Conservation (phyloP, 2,888 invertebrate species). For the Nomada ruficornis region DNA sequence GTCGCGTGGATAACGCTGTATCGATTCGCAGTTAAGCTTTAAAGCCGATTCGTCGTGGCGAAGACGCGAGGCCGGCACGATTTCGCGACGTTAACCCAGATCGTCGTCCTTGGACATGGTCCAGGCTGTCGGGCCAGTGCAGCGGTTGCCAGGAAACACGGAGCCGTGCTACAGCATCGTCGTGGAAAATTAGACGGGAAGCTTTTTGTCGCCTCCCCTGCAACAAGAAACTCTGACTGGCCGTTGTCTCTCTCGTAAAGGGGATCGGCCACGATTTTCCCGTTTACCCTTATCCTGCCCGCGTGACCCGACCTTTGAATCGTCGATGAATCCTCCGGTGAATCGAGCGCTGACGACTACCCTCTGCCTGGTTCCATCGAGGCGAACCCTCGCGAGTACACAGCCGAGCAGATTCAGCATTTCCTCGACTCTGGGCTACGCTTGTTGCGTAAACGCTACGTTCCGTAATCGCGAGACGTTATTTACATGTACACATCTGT, state of each 20-base stretch:
- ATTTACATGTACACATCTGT: not conserved
- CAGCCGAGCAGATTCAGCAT: not conserved
- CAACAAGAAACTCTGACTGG: slow-evolving; percentile 50
- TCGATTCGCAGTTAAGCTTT: slow-evolving; percentile 61
- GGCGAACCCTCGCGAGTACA: slow-evolving; percentile 9
- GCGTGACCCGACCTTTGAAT: slow-evolving; percentile 39
- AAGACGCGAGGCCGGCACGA: slow-evolving; percentile 72
- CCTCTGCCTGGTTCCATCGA: not conserved
- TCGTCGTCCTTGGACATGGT: slow-evolving; percentile 77
- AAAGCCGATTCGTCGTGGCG: slow-evolving; percentile 60
- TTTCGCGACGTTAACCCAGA: slow-evolving; percentile 79
- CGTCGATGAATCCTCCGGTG: slow-evolving; percentile 3
- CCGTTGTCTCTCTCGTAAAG: slow-evolving; percentile 56
- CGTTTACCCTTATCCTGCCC: slow-evolving; percentile 20
- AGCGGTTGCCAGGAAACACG: slow-evolving; percentile 75
- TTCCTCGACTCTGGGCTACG: not conserved
- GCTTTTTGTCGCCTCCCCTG: slow-evolving; percentile 63
- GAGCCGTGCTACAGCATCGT: slow-evolving; percentile 59
- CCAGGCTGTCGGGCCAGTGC: slow-evolving; percentile 70
- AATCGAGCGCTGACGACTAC: not conserved
- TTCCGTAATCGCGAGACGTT: not conserved
- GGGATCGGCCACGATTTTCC: slow-evolving; percentile 68
- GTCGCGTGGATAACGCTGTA: slow-evolving; percentile 43
- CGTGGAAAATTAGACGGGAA: slow-evolving; percentile 64
- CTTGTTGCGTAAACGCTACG: slow-evolving; percentile 13